Evolutionary conservation across 2,797 vertebrate species (phyloP), one percentile per base, ranked within the genome.

Genomic region (Allobates femoralis): DNA sequence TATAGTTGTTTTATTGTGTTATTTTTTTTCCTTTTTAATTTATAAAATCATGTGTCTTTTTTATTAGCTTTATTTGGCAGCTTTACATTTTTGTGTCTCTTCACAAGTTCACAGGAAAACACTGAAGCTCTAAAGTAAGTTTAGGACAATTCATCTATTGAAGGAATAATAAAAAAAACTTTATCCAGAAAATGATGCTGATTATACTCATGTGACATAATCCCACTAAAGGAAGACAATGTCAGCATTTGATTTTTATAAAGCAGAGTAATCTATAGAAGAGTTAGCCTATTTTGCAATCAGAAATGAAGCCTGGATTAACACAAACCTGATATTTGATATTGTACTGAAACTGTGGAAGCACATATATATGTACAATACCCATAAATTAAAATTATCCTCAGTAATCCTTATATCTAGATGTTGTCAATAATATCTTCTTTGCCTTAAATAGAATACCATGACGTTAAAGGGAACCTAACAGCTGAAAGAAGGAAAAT

Each of bases 171-270:
- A 85, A 58, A 86, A 37, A 60, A 71, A 41, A 56, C 71, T 86
- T 82, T 82, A 77, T 77, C 79, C 32, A 69, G 79, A 86, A 76
- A 76, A 66, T 66, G 56, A 55, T 81, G 85, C 56, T 60, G 79
- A 86, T 86, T 86, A 81, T 86, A 81, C 85, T 75, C 79, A 81
- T 37, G 79, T 86, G 67, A 77, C 28, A 76, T 82, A 82, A 86
- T 82, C 69, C 79, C 19, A 32, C 28, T 55, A 46, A 58, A 53
- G 55, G 64, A 82, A 58, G 85, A 86, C 62, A 82, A 67, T 64
- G 85, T 67, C 58, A 56, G 73, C 73, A 86, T 76, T 76, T 86
- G 55, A 76, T 66, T 41, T 50, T 77, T 77, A 67, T 66, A 84
- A 64, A 64, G 69, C 23, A 75, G 11, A 18, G 58, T 51, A 69